These are phyloP conservation scores for Bedellia somnulentella DNA, from an alignment of 2,888 invertebrate genomes.

Conservation along the genomic window DNA sequence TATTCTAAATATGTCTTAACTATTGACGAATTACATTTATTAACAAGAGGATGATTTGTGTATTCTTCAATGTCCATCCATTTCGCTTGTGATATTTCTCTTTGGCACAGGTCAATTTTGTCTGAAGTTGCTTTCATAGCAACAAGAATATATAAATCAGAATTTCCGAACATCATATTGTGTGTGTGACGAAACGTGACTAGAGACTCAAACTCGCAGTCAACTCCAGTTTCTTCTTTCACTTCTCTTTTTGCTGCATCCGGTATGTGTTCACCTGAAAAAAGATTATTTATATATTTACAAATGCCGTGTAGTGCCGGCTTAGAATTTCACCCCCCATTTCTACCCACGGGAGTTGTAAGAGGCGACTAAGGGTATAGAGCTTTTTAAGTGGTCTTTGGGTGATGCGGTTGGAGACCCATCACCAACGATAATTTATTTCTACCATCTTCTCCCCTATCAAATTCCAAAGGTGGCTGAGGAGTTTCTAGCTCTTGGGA, in stretches of 20 bases:
- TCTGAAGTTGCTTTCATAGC: constrained; percentile 67
- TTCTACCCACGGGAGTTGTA: too few species aligned
- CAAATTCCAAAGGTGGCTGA: too few species aligned
- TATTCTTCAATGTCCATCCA: constrained; percentile 85
- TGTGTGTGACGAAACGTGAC: constrained; percentile 80
- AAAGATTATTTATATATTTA: too few species aligned
- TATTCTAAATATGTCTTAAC: constrained; percentile 67
- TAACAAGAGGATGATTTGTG: constrained; percentile 68
- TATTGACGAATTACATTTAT: constrained; percentile 69
- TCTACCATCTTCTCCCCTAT: too few species aligned
- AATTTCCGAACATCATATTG: constrained; percentile 75
- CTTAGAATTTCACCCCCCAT: too few species aligned
- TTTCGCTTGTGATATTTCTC: constrained; percentile 73
- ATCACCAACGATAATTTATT: too few species aligned
- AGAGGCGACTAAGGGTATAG: too few species aligned
- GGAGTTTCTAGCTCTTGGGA: too few species aligned
- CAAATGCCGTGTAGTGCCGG: too few species aligned
- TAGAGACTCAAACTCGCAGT: constrained; percentile 72
- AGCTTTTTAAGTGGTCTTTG: too few species aligned
- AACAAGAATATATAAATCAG: constrained; percentile 83
- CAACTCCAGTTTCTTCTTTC: constrained; percentile 85
- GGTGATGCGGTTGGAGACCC: too few species aligned
- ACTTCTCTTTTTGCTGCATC: constrained; percentile 86
- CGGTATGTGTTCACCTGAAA: constrained; percentile 75
- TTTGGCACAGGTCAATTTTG: constrained; percentile 67